phyloP scores from a whole-genome alignment of 1,140 invertebrate genomes.

The Drosophila sp. region DNA sequence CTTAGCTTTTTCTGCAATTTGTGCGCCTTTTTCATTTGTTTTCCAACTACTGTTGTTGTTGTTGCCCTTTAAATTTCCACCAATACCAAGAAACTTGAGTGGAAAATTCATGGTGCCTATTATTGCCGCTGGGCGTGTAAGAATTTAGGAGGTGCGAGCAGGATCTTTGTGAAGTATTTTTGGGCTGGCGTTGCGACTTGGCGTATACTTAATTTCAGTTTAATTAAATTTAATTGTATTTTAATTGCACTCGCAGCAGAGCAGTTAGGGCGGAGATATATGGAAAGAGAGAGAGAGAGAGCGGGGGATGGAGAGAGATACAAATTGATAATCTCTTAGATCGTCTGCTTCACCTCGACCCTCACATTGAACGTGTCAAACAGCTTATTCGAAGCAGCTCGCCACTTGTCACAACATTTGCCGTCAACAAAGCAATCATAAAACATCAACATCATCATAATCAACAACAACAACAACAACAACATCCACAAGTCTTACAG shows the following conservation, averaged over 20 bases:
- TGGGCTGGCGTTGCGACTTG: constrained; percentile 20
- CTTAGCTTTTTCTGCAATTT: constrained; percentile 16
- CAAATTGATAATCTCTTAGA: not conserved
- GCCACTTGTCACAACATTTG: constrained; percentile 50
- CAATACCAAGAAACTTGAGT: constrained; percentile 40
- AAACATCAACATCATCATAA: constrained; percentile 46
- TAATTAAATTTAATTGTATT: constrained; percentile 73
- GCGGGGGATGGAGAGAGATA: not conserved
- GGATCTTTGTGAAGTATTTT: constrained; percentile 12
- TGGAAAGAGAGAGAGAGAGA: not conserved
- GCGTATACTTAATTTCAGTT: constrained; percentile 66
- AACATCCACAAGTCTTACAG: constrained; percentile 7
- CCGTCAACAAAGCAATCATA: constrained; percentile 34
- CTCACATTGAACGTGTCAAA: constrained; percentile 21
- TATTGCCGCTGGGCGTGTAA: constrained; percentile 14
- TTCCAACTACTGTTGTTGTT: constrained; percentile 35
- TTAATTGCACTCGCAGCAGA: constrained; percentile 49
- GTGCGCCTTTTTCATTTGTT: constrained; percentile 30
- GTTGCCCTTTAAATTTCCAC: constrained; percentile 49
- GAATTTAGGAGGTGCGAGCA: not conserved
- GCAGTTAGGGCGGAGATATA: not conserved
- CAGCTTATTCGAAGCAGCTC: constrained; percentile 11
- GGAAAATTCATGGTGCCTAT: constrained; percentile 43
- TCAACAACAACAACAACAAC: constrained; percentile 28
- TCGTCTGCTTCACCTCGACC: not conserved